Evolutionary conservation across 2,797 vertebrate species (phyloP).

Genomic region (Odontamblyopus lacepedii): DNA sequence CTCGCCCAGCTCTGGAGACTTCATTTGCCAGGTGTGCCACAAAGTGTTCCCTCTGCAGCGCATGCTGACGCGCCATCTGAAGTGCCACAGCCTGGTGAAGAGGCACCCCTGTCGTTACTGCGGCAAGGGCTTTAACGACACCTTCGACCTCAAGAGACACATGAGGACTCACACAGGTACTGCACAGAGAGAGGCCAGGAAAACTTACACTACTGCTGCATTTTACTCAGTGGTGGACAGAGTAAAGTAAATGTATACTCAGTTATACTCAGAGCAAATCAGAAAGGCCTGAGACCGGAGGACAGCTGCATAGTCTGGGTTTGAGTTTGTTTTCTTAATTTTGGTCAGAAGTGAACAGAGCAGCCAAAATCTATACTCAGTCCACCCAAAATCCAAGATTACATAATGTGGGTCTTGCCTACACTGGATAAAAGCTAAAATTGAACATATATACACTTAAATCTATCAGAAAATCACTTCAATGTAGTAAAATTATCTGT

Average conservation of each 20-base stretch:
- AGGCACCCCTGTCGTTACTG: conserved; percentile 85
- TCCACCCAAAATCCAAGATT: no score
- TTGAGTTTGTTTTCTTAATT: no score
- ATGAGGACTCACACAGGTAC: conserved; percentile 80
- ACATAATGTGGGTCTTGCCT: no score
- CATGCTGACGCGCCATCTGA: conserved; percentile 89
- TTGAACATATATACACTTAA: no score
- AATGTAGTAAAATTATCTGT: no score
- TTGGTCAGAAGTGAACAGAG: no score
- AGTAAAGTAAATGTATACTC: not conserved
- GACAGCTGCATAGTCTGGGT: no score
- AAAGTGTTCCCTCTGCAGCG: conserved; percentile 88
- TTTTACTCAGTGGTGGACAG: not conserved
- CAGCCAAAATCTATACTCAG: no score
- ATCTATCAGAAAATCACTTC: no score
- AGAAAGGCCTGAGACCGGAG: no score
- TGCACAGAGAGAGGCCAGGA: not conserved
- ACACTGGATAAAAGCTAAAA: no score
- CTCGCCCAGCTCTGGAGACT: conserved; percentile 58
- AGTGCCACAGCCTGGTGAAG: conserved; percentile 88
- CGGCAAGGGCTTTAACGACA: conserved; percentile 90
- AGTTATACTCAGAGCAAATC: no score
- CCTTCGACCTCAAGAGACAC: conserved; percentile 91
- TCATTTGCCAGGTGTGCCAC: conserved; percentile 81
- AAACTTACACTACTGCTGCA: not conserved